Conservation (phyloP, 2,888 invertebrate species). For the Notodonta ziczac region DNA sequence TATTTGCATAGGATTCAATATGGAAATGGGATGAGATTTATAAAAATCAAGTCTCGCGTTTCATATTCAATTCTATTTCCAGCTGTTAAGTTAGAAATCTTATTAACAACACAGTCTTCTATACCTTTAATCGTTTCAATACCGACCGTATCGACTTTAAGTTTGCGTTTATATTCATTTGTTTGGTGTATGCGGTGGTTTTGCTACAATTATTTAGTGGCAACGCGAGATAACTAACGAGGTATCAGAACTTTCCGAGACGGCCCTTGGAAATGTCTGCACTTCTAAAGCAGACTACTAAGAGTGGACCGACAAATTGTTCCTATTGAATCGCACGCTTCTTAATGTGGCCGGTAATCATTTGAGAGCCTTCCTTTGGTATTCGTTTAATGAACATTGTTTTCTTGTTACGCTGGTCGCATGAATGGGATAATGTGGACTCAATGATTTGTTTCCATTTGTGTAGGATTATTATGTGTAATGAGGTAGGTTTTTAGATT, state of each 20-base stretch:
- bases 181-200: slow-evolving; percentile 35
- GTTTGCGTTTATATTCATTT: slow-evolving; percentile 34
- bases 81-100: slow-evolving; percentile 56
- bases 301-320: slow-evolving; percentile 78
- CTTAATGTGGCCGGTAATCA: slow-evolving; percentile 68
- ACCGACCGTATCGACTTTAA: slow-evolving; percentile 31
- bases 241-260: slow-evolving; percentile 70
- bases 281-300: slow-evolving; percentile 61
- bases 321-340: slow-evolving; percentile 68
- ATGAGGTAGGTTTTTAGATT: slow-evolving; percentile 9
- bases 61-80: slow-evolving; percentile 60
- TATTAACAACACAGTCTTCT: slow-evolving; percentile 35
- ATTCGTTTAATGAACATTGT: slow-evolving; percentile 83
- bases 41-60: slow-evolving; percentile 41
- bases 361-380: slow-evolving; percentile 70
- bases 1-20: slow-evolving; percentile 35
- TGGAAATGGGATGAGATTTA: slow-evolving; percentile 20
- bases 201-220: slow-evolving; percentile 79
- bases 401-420: slow-evolving; percentile 58
- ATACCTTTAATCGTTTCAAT: slow-evolving; percentile 19
- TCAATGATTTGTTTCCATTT: slow-evolving; percentile 64
- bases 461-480: slow-evolving; percentile 44
- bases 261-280: slow-evolving; percentile 76
- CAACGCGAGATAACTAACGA: slow-evolving; percentile 76
- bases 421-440: slow-evolving; percentile 68